A percentile compares a stretch with the other conserved stretches of the same genome.
phyloP scores from a whole-genome alignment of 92 coral and sea anemone species.

The Plumapathes pennacea region DNA sequence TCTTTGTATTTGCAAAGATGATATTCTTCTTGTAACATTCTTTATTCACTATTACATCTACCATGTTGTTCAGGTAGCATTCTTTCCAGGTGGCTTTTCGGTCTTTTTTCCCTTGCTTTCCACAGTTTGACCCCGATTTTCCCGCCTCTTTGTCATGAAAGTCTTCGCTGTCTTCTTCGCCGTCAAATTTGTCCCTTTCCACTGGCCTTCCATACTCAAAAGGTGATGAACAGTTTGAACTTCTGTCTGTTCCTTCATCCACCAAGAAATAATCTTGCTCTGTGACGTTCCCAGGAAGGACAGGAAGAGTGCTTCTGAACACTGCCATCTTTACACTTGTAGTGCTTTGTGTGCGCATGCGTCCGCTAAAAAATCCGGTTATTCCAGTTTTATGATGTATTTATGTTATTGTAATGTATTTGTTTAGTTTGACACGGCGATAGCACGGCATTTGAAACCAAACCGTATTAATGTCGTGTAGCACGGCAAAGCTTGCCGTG shows the following conservation, averaged over 20 bases:
- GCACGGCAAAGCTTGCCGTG: conserved; percentile 31
- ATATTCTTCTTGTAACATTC: conserved; percentile 5
- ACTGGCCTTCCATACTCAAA: conserved; percentile 24
- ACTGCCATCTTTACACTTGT: conserved; percentile 30
- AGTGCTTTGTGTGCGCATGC: conserved; percentile 20
- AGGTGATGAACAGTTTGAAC: conserved; percentile 29
- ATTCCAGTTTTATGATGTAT: not conserved
- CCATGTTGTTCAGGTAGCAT: conserved; percentile 10
- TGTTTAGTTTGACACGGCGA: conserved; percentile 22
- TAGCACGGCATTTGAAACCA: conserved; percentile 44
- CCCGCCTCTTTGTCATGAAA: conserved; percentile 15
- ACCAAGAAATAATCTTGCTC: conserved; percentile 18
- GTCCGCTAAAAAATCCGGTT: conserved; percentile 11
- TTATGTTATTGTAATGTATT: not conserved
- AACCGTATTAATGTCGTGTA: conserved; percentile 24
- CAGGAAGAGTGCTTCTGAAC: conserved; percentile 37
- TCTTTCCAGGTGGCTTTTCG: conserved; percentile 14
- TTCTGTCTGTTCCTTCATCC: conserved; percentile 10
- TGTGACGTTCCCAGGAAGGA: conserved; percentile 31
- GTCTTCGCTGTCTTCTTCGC: conserved; percentile 24
- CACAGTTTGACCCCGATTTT: conserved; percentile 18
- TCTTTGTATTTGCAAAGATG: conserved; percentile 18
- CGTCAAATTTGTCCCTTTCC: conserved; percentile 10
- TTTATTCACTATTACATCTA: conserved; percentile 12
- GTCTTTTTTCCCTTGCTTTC: conserved; percentile 11